Evolutionary conservation across 2,888 invertebrate genomes (phyloP).

Genomic region (Patella ulyssiponensis): DNA sequence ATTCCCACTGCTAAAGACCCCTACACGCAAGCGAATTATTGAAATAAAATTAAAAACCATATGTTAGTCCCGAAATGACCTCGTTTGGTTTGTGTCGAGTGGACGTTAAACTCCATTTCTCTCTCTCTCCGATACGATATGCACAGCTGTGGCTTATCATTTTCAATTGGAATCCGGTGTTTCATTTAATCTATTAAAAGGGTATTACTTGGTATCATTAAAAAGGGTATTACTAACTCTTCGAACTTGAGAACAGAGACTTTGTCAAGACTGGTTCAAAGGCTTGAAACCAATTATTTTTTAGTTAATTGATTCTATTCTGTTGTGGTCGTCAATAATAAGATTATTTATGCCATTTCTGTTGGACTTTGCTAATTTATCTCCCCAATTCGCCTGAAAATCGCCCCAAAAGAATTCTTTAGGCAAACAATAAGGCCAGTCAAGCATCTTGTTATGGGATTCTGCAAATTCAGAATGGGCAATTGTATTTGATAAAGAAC

Average conservation of each 20-base stretch:
- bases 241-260: not conserved
- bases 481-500: not conserved
- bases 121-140: not conserved
- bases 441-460: not conserved
- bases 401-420: not conserved
- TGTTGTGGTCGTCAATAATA: not conserved
- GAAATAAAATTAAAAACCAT: too few relatives aligned
- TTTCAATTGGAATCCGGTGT: not conserved
- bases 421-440: not conserved
- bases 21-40: too few relatives aligned
- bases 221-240: not conserved
- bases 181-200: not conserved
- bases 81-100: too few relatives aligned
- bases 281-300: not conserved
- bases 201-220: not conserved
- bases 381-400: not conserved
- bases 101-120: too few relatives aligned
- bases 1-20: too few relatives aligned
- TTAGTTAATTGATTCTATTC: conserved; percentile 3
- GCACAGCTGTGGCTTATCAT: not conserved
- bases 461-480: not conserved
- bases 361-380: not conserved
- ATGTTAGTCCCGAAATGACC: too few relatives aligned
- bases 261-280: not conserved
- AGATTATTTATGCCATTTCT: not conserved